Conservation (phyloP, 2,797 vertebrate species). For the Melopsittacus undulatus region DNA sequence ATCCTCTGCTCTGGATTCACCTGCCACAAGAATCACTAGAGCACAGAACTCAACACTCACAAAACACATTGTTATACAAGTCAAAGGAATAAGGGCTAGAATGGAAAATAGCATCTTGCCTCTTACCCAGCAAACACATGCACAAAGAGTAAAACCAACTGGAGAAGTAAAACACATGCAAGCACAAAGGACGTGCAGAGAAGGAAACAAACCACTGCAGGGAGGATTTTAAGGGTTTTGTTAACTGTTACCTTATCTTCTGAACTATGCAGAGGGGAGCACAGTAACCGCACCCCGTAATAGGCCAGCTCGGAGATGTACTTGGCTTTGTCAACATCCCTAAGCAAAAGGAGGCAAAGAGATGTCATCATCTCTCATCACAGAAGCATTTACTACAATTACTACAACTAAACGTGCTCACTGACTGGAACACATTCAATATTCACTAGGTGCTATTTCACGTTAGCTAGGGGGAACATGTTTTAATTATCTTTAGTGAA, state of each 20-base stretch:
- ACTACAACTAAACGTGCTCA: not conserved
- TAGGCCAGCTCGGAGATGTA: constrained; percentile 88
- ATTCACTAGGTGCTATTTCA: not conserved
- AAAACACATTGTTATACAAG: not conserved
- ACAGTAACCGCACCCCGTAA: constrained; percentile 84
- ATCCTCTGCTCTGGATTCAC: not conserved
- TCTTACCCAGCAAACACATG: not conserved
- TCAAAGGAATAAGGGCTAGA: not conserved
- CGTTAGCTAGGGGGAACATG: not conserved
- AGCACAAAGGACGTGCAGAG: not conserved
- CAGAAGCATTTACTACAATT: not conserved
- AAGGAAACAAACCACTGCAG: not conserved
- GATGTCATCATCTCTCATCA: not conserved
- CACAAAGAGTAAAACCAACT: not conserved
- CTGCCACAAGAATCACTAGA: not conserved
- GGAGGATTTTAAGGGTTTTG: not conserved
- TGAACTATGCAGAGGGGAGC: constrained; percentile 83
- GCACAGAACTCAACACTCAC: not conserved
- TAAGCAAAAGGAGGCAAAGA: constrained; percentile 46
- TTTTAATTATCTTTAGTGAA: not conserved
- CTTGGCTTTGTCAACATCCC: constrained; percentile 75
- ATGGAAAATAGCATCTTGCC: not conserved
- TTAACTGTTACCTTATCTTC: constrained; percentile 80
- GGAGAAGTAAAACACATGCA: rapidly evolving
- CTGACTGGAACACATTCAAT: not conserved